A percentile compares a stretch with the other conserved stretches of the same genome.
Conservation (phyloP, 2,113 vertebrate genomes). For the Poecilia latipinna region DNA sequence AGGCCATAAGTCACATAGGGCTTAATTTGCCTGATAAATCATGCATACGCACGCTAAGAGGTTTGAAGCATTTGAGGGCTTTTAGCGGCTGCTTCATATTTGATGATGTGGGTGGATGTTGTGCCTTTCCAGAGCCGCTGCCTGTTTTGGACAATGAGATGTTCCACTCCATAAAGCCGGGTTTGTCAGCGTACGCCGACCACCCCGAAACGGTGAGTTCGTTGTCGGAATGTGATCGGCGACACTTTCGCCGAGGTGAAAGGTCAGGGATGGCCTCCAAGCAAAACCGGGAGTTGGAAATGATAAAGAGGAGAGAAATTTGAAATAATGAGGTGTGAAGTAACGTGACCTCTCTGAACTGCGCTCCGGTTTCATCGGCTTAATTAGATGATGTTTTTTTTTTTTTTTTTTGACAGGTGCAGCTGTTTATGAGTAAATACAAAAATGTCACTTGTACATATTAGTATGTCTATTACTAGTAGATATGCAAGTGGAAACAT, state of each 20-base stretch:
- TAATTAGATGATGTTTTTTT: no score
- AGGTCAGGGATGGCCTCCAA: slow-evolving; percentile 8
- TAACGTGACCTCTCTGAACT: no score
- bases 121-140: slow-evolving; percentile 73
- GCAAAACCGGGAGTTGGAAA: slow-evolving; percentile 18
- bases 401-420: no score
- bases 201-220: slow-evolving; percentile 87
- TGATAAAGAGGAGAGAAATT: slow-evolving; percentile 26
- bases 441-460: no score
- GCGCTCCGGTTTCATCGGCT: no score
- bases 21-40: slow-evolving; percentile 14
- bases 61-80: slow-evolving; percentile 30
- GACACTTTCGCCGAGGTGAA: slow-evolving; percentile 13
- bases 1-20: not conserved
- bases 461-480: no score
- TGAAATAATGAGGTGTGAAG: slow-evolving; percentile 3
- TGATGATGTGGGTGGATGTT: slow-evolving; percentile 47
- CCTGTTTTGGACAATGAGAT: slow-evolving; percentile 91
- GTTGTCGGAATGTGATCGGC: slow-evolving; percentile 40
- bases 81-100: slow-evolving; percentile 40
- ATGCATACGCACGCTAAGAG: slow-evolving; percentile 28
- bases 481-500: no score
- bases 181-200: slow-evolving; percentile 92
- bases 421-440: no score
- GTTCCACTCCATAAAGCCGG: slow-evolving; percentile 93